Base-by-base conservation (phyloP, 2,888 invertebrate species). In the Parapristionchus giblindavisi region DNA sequence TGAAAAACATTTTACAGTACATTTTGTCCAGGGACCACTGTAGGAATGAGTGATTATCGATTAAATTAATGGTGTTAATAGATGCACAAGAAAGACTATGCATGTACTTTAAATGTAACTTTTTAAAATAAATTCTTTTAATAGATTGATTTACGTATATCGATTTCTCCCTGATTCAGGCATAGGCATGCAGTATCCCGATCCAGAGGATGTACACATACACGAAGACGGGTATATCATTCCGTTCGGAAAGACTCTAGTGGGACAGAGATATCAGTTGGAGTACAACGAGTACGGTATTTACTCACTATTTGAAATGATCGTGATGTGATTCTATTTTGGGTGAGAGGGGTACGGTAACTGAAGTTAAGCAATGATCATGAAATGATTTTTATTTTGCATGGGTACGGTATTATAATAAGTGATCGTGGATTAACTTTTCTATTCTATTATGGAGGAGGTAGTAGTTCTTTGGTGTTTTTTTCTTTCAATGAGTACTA, bases 151-250 rank as follows among this genome's bases (percentile, higher is more conserved):
- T n/a, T n/a, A n/a, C n/a, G n/a, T n/a, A n/a, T n/a, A n/a, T n/a
- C n/a, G n/a, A n/a, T n/a, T n/a, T 54, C 56, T 17, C 56, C 56
- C 56, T 14, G 5, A 48, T 54, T 27, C 80, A 90, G 90, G 90
- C 87, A 87, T 92, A 75, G 98, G 98, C 5, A 91, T 91, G 84
- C 95, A 95, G 4, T 91, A 92, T 84, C 98, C 98, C 0, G 92
- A 96, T 90, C 94, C 94, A 0, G 88, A 88, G 0, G 89, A 90
- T 66, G 89, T 90, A 27, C 88, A 91, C 76, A 87, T 90, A 0
- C 90, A 92, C 2, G 88, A 90, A 21, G 92, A 93, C 88, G 94
- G 93, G 8, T 78, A 73, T 54, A 1, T 60, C 3, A 58, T 80
- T 43, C 78, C 78, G 4, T 71, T 43, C 27, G 80, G 80, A 17